Percentiles rank a stretch among this genome's conserved stretches.
Conservation (phyloP, 2,888 invertebrate species). For the Ormyrus rosae region DNA sequence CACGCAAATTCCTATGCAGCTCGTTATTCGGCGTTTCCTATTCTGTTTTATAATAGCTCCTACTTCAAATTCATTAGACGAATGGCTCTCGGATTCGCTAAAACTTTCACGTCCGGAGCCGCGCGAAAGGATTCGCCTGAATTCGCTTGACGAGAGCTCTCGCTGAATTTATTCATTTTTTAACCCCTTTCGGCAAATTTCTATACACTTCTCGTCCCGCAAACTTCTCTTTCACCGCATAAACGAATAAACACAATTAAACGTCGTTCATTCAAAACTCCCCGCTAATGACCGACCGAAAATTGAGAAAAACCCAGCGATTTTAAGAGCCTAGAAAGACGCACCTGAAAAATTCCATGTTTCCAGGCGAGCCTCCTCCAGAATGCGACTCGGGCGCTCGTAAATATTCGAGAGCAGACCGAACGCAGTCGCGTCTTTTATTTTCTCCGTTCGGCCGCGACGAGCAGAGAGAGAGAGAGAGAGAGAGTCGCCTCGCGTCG, state of each 20-base stretch:
- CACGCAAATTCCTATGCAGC: no score
- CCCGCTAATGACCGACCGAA: background rate
- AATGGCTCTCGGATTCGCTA: constrained; percentile 16
- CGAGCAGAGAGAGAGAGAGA: no score
- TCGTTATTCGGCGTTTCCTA: background rate
- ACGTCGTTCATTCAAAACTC: background rate
- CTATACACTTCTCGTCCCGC: background rate
- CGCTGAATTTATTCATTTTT: background rate
- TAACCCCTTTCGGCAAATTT: background rate
- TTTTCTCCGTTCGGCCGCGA: constrained; percentile 1
- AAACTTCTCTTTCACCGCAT: background rate
- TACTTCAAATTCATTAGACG: constrained; percentile 16
- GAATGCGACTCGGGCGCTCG: constrained; percentile 28
- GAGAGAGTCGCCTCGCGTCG: no score
- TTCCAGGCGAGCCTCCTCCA: constrained; percentile 18
- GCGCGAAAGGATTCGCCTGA: background rate
- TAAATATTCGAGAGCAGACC: constrained; percentile 36
- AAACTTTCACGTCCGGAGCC: no score
- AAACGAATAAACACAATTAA: no score
- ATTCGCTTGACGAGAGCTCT: background rate
- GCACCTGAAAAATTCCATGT: constrained; percentile 22
- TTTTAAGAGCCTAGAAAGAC: background rate
- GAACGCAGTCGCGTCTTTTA: constrained; percentile 11
- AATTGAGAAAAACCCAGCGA: background rate
- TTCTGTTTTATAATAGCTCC: constrained; percentile 10